Evolutionary conservation across 2,797 vertebrate species (phyloP).

Genomic region (Gallinago nigripennis): DNA sequence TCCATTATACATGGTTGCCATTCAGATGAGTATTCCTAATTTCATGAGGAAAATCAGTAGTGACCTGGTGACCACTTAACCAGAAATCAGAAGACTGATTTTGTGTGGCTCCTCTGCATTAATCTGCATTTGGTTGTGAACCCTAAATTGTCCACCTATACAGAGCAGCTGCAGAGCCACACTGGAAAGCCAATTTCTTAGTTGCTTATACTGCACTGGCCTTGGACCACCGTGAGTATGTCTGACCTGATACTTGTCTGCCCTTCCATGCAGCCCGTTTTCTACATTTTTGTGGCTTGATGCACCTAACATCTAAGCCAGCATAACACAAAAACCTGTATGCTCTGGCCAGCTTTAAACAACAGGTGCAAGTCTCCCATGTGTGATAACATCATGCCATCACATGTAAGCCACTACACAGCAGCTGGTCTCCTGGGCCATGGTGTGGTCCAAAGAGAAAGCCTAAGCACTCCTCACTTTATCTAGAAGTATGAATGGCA

Average conservation of each 20-base stretch:
- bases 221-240: not conserved
- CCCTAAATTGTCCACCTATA: not conserved
- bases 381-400: not conserved
- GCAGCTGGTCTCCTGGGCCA: accelerated
- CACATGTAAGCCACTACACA: not conserved
- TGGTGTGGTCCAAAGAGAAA: not conserved
- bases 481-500: not conserved
- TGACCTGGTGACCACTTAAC: not conserved
- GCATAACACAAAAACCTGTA: not conserved
- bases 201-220: not conserved
- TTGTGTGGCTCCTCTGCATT: not conserved
- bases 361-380: not conserved
- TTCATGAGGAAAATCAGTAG: not conserved
- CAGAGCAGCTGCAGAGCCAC: not conserved
- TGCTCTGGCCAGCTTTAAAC: not conserved
- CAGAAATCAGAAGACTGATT: not conserved
- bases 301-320: not conserved
- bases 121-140: not conserved
- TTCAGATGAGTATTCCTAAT: not conserved
- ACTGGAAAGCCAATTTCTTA: not conserved
- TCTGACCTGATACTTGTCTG: not conserved
- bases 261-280: not conserved
- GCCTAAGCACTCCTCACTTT: not conserved
- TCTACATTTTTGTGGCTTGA: not conserved
- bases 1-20: not conserved